phyloP scores from a whole-genome alignment of 2,113 vertebrate species.

The Ardeotis arabs region DNA sequence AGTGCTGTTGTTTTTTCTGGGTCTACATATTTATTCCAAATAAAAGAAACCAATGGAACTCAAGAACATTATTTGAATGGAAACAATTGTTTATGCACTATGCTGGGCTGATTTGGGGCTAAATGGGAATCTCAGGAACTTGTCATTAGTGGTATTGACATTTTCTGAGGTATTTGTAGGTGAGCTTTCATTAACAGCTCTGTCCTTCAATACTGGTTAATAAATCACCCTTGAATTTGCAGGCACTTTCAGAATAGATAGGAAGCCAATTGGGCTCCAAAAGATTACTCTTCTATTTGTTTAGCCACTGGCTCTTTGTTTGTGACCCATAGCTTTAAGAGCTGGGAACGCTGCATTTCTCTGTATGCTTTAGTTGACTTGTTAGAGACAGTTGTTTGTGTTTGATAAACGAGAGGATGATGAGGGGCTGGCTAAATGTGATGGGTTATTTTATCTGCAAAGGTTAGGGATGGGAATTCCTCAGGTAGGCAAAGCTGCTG shows the following conservation, averaged over 20 bases:
- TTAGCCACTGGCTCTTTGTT: conserved; percentile 34
- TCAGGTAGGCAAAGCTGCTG: conserved; percentile 27
- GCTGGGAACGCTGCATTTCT: conserved; percentile 28
- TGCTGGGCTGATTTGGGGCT: not conserved
- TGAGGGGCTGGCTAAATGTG: conserved; percentile 9
- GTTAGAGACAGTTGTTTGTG: conserved; percentile 56
- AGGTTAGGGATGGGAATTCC: conserved; percentile 51
- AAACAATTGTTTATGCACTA: not conserved
- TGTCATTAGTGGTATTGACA: not conserved
- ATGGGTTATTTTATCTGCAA: not conserved
- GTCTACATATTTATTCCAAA: not conserved
- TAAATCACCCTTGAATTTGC: conserved; percentile 35
- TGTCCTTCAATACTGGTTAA: conserved; percentile 61
- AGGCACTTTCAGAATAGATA: conserved; percentile 5
- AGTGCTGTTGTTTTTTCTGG: not conserved
- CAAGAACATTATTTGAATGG: not conserved
- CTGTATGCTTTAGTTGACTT: conserved; percentile 44
- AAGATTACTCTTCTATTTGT: conserved; percentile 47
- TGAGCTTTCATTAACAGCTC: conserved; percentile 48
- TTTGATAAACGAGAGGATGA: conserved; percentile 58
- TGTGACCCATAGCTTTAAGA: conserved; percentile 29
- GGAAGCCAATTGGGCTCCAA: conserved; percentile 24
- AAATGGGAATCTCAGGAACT: not conserved
- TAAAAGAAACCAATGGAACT: not conserved
- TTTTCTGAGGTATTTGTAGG: conserved; percentile 27